Evolutionary conservation across 2,797 vertebrate species (phyloP), one percentile per base, ranked within the genome.

Genomic region (Buphagus erythrorhynchus): DNA sequence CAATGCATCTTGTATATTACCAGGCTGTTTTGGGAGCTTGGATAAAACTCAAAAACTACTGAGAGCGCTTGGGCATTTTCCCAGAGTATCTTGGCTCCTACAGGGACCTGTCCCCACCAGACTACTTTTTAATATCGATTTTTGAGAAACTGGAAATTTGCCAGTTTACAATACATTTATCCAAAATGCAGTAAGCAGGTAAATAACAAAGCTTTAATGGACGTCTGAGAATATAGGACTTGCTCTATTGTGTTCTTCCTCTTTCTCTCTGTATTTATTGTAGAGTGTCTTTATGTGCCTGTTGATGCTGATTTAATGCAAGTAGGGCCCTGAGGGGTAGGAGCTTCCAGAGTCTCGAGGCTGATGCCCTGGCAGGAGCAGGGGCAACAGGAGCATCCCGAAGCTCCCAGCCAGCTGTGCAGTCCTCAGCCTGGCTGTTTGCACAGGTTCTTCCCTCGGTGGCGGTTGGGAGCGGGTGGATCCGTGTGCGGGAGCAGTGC

Each of bases 31-130:
- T 1, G 4, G 73, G 71, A 93, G 55, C 59, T 94, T 93, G 94
- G 91, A 72, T 91, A 73, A 76, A 86, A 68, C 87, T 88, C 79
- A 90, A 19, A 62, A 96, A 36, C 65, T 74, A 83, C 69, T 69
- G 76, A 84, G 79, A 65, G 76, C 28, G 16, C 63, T 83, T 94
- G 89, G 89, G 95, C 51, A 69, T 90, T 95, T 95, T 95, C 89
- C 92, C 92, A 76, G 87, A 86, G 82, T 55, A 12, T 84, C 85
- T 84, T 95, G 87, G 87, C 89, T 96, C 49, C 69, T 57, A 55
- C 58, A 69, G 66, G 91, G 75, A 88, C 82, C 76, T 81, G 19
- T 91, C 62, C 82, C 25, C 58, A 90, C 83, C 62, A 93, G 85
- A 49, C 91, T 90, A 49, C 69, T 76, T 91, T 95, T 91, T 58